These are phyloP conservation scores for Ommatoiulus sabulosus DNA, from an alignment of 2,888 invertebrate genomes.

Conservation along the genomic window DNA sequence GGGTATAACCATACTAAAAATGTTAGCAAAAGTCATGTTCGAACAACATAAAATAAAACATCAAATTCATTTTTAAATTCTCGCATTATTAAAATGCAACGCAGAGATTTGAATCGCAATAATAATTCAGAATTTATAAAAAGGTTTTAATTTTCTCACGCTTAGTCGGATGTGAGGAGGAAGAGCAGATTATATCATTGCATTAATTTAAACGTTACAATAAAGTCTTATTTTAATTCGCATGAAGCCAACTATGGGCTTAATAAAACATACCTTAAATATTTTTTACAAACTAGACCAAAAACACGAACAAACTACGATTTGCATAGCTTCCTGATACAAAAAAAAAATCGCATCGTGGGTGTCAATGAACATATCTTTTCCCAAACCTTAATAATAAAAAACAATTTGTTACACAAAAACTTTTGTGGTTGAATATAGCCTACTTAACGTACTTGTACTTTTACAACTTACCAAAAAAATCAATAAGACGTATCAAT, in stretches of 20 bases:
- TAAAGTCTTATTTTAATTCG: background rate
- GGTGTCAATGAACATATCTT: slow-evolving; percentile 13
- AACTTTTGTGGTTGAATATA: background rate
- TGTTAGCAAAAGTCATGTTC: too few species aligned
- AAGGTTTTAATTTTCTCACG: background rate
- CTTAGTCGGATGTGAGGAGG: background rate
- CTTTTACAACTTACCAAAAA: background rate
- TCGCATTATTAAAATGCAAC: background rate
- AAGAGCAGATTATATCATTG: slow-evolving; percentile 12
- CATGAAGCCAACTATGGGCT: background rate
- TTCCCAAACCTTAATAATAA: background rate
- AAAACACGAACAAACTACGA: background rate
- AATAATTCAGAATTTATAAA: background rate
- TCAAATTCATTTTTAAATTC: background rate
- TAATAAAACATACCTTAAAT: background rate
- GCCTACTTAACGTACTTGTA: background rate
- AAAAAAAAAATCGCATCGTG: background rate
- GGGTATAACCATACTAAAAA: too few species aligned
- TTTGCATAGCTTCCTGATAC: slow-evolving; percentile 33
- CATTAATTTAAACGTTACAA: background rate
- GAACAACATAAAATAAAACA: too few species aligned
- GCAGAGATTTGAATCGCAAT: background rate
- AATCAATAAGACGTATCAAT: too few species aligned
- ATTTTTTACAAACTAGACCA: background rate
- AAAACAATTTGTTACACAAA: background rate